Conservation (phyloP, 2,888 invertebrate genomes). For the Cantharis nigra region DNA sequence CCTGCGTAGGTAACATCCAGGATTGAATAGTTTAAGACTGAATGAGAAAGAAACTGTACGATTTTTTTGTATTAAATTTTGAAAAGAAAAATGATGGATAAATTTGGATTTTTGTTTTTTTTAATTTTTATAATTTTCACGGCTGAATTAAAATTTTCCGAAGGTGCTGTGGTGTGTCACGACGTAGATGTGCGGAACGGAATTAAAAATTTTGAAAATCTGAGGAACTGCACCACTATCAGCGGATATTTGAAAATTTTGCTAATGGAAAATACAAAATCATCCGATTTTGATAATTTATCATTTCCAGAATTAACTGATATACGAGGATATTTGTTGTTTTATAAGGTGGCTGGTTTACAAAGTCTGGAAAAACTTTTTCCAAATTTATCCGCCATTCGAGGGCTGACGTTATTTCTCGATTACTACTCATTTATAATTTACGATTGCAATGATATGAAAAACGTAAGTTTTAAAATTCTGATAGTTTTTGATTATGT, state of each 20-base stretch:
- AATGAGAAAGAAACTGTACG: background rate
- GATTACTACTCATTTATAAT: conserved; percentile 83
- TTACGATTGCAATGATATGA: conserved; percentile 68
- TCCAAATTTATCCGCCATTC: conserved; percentile 86
- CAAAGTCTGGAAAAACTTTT: conserved; percentile 75
- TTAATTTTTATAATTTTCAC: background rate
- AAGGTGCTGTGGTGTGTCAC: conserved; percentile 52
- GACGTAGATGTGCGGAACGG: conserved; percentile 64
- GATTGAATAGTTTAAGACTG: background rate
- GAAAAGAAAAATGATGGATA: background rate
- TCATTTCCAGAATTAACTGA: conserved; percentile 75
- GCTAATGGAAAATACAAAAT: conserved; percentile 61
- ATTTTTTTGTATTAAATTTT: background rate
- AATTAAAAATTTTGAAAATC: conserved; percentile 52
- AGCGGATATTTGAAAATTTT: conserved; percentile 78
- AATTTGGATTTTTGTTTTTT: background rate
- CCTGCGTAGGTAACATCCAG: conserved; percentile 22
- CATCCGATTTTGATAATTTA: conserved; percentile 34
- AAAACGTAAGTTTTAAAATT: conserved; percentile 57
- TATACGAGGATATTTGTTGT: conserved; percentile 82
- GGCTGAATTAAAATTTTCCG: conserved; percentile 47
- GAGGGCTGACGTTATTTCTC: conserved; percentile 75
- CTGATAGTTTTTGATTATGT: too few species aligned
- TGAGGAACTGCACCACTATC: conserved; percentile 74
- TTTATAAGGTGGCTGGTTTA: conserved; percentile 75